A percentile compares a stretch with the other conserved stretches of the same genome.
Conservation (phyloP, 2,113 vertebrate species). For the Stigmatopora nigra region DNA sequence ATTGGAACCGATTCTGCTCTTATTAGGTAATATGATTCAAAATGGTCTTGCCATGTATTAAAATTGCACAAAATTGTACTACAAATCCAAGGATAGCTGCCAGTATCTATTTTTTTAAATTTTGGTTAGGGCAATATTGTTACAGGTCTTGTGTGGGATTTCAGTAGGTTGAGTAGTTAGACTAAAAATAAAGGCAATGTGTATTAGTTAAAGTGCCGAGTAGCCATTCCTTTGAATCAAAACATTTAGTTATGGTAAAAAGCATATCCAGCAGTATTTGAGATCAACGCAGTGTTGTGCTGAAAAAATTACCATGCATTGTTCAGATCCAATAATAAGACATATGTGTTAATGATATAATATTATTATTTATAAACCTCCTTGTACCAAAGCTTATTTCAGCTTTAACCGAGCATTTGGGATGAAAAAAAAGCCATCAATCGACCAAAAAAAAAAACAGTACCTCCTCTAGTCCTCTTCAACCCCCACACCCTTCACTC, state of each 20-base stretch:
- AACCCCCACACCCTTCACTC: slow-evolving; percentile 50
- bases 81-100: background rate
- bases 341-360: slow-evolving; percentile 21
- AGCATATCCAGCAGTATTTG: background rate
- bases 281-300: background rate
- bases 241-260: background rate
- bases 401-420: slow-evolving; percentile 24
- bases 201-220: background rate
- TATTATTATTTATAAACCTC: slow-evolving; percentile 38
- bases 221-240: background rate
- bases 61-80: background rate
- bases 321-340: slow-evolving; percentile 11
- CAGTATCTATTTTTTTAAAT: background rate
- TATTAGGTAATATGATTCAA: background rate
- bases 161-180: background rate
- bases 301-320: background rate
- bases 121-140: background rate
- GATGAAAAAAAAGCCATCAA: slow-evolving; percentile 25
- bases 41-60: background rate
- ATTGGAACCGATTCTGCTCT: background rate
- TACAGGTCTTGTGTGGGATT: background rate
- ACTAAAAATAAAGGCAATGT: background rate
- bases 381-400: slow-evolving; percentile 22
- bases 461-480: slow-evolving; percentile 28
- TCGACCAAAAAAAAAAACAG: slow-evolving; percentile 4